Evolutionary conservation across 2,113 vertebrate species (phyloP).

Genomic region (Sprattus sprattus): DNA sequence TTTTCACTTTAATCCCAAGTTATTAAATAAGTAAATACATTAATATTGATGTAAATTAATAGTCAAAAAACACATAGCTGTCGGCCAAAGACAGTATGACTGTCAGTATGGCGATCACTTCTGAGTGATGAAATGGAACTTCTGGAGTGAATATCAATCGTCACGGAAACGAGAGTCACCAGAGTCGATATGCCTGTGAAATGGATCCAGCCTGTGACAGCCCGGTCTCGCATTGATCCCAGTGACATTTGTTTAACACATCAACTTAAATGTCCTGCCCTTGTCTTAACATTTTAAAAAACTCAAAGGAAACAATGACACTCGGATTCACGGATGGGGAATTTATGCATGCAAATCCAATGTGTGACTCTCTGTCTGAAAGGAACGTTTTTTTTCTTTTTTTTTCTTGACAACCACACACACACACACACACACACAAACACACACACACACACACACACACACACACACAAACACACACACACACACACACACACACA

Average conservation of each 20-base stretch:
- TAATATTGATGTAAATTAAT: not conserved
- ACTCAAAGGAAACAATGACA: conserved; percentile 67
- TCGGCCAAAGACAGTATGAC: not conserved
- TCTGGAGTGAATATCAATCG: conserved; percentile 77
- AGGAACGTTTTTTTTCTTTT: conserved; percentile 42
- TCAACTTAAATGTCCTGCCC: conserved; percentile 80
- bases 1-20: not conserved
- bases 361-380: conserved; percentile 46
- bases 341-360: conserved; percentile 45
- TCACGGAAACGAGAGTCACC: conserved; percentile 71
- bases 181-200: conserved; percentile 78
- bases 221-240: conserved; percentile 85
- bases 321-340: conserved; percentile 11
- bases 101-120: not conserved
- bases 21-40: not conserved
- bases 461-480: no score
- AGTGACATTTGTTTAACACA: conserved; percentile 87
- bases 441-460: not conserved
- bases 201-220: conserved; percentile 78
- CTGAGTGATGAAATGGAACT: not conserved
- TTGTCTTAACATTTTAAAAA: conserved; percentile 79
- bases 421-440: not conserved
- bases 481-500: not conserved
- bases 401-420: not conserved
- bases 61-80: not conserved